phyloP scores from a whole-genome alignment of 2,113 vertebrate species.

The Eurypyga helias region DNA sequence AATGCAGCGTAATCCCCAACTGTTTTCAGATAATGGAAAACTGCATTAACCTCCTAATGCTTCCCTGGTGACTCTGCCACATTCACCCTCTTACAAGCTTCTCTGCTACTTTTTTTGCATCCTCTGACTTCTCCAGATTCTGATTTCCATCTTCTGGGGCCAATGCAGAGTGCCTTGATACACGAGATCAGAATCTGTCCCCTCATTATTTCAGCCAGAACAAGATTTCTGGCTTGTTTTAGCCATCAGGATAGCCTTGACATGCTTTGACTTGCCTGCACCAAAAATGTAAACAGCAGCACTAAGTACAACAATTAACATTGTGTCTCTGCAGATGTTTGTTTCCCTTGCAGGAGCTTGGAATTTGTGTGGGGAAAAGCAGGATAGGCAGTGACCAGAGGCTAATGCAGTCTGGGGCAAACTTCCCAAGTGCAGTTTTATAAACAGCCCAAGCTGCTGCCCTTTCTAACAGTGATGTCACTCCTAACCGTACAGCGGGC shows the following conservation, averaged over 20 bases:
- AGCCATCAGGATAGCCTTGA: slow-evolving; percentile 42
- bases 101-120: slow-evolving; percentile 8
- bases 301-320: slow-evolving; percentile 68
- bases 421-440: slow-evolving; percentile 53
- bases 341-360: slow-evolving; percentile 65
- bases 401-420: slow-evolving; percentile 67
- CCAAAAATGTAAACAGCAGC: slow-evolving; percentile 69
- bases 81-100: background rate
- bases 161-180: background rate
- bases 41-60: slow-evolving; percentile 35
- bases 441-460: slow-evolving; percentile 67
- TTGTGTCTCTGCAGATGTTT: slow-evolving; percentile 65
- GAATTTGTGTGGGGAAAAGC: slow-evolving; percentile 54
- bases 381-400: background rate
- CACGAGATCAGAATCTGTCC: background rate
- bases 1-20: slow-evolving; percentile 54
- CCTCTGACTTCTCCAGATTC: background rate
- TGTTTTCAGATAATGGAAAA: slow-evolving; percentile 53
- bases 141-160: background rate
- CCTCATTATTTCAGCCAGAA: slow-evolving; percentile 30
- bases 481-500: background rate
- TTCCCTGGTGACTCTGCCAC: slow-evolving; percentile 7
- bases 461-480: slow-evolving; percentile 62
- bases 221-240: slow-evolving; percentile 57
- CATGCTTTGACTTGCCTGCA: slow-evolving; percentile 59